A percentile compares a stretch with the other conserved stretches of the same genome.
Evolutionary conservation across 1,140 invertebrate species (phyloP).

Genomic region (Schlechtendalia chinensis): DNA sequence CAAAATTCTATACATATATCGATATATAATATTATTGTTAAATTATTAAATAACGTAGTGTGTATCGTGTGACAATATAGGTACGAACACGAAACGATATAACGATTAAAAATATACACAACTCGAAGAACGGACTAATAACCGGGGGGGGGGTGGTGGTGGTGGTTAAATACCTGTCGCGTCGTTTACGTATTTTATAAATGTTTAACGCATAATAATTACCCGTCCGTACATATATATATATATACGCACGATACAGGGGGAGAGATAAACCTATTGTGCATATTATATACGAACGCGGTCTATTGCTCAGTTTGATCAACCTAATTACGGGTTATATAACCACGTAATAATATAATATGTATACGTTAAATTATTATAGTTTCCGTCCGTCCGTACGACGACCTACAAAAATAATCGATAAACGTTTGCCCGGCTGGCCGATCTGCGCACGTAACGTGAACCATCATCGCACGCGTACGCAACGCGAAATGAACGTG

Average conservation of each 20-base stretch:
- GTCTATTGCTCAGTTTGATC: neutral
- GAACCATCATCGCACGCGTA: too few species aligned
- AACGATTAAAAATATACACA: slow-evolving; percentile 10
- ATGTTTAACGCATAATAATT: slow-evolving; percentile 20
- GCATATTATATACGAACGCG: neutral
- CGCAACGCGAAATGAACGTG: too few species aligned
- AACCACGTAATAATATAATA: neutral
- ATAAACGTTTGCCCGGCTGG: neutral
- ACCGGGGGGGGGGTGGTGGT: slow-evolving; percentile 1
- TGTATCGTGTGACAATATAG: neutral
- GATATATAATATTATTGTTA: neutral
- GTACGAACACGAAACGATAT: neutral
- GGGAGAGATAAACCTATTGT: too few species aligned
- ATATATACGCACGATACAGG: too few species aligned
- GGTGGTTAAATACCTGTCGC: neutral
- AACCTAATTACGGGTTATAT: neutral
- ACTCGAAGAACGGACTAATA: slow-evolving; percentile 10
- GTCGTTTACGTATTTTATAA: neutral
- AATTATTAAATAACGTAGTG: neutral
- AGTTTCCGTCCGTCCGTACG: neutral
- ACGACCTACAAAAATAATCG: neutral
- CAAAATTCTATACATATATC: neutral
- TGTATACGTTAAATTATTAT: neutral
- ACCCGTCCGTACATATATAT: neutral
- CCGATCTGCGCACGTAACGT: too few species aligned